These are phyloP conservation scores for Maconellicoccus hirsutus DNA, from an alignment of 1,140 invertebrate species.

Conservation along the genomic window DNA sequence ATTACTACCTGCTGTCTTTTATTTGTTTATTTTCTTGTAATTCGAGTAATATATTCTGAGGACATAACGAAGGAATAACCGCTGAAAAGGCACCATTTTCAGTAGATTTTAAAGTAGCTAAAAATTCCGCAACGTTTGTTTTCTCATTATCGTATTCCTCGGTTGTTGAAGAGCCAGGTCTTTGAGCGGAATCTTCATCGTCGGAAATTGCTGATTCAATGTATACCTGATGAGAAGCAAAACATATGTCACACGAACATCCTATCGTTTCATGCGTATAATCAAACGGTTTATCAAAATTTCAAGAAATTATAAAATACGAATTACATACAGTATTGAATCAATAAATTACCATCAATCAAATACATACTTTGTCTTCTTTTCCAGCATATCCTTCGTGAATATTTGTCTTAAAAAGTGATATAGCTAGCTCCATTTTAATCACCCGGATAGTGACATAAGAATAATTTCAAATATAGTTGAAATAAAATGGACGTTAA, in stretches of 20 bases:
- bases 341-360: constrained; percentile 14
- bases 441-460: too few relatives aligned
- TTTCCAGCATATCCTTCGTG: constrained; percentile 79
- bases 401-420: constrained; percentile 67
- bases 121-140: constrained; percentile 43
- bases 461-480: too few relatives aligned
- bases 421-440: constrained; percentile 72
- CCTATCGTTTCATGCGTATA: too few relatives aligned
- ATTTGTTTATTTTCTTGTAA: constrained; percentile 35
- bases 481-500: too few relatives aligned
- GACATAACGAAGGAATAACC: constrained; percentile 91
- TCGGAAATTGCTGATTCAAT: constrained; percentile 12
- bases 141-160: constrained; percentile 50
- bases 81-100: constrained; percentile 77
- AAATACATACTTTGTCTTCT: constrained; percentile 52
- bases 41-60: constrained; percentile 76
- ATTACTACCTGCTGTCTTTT: constrained; percentile 42
- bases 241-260: neutral
- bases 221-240: constrained; percentile 13
- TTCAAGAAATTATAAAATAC: too few relatives aligned
- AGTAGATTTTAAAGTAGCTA: constrained; percentile 52
- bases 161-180: constrained; percentile 54
- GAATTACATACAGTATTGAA: too few relatives aligned
- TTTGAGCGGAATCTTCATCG: constrained; percentile 25
- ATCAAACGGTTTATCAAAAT: too few relatives aligned